A percentile compares a stretch with the other conserved stretches of the same genome.
phyloP scores from a whole-genome alignment of 2,888 invertebrate genomes.

The Adelognathus sp. region DNA sequence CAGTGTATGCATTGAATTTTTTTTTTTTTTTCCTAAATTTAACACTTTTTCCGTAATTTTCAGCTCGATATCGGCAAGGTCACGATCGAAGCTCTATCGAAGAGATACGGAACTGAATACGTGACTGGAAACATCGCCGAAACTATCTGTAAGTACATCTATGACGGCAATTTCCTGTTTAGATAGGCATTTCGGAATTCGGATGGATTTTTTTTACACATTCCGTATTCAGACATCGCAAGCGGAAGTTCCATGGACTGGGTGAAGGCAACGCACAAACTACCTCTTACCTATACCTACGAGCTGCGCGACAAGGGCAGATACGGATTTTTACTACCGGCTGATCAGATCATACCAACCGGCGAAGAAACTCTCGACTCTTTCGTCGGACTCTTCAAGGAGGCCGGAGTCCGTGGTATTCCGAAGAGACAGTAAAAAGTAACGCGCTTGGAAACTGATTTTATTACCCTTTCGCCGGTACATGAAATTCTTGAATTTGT shows the following conservation, averaged over 20 bases:
- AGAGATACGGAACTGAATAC: conserved; percentile 84
- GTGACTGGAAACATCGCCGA: conserved; percentile 84
- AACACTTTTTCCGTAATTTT: conserved; percentile 63
- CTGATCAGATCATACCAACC: conserved; percentile 85
- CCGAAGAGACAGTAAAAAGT: conserved; percentile 46
- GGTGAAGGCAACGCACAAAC: conserved; percentile 86
- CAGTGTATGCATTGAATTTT: not conserved
- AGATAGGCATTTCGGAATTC: not conserved
- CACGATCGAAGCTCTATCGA: conserved; percentile 82
- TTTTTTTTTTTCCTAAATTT: not conserved
- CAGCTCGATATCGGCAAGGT: conserved; percentile 82
- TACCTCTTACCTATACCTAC: conserved; percentile 87
- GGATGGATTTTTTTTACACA: not conserved
- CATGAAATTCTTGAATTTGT: not conserved
- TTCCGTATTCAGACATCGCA: conserved; percentile 83
- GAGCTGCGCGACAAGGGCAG: conserved; percentile 86
- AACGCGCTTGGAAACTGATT: not conserved
- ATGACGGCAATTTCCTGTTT: not conserved
- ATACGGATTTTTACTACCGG: conserved; percentile 87
- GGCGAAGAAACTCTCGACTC: conserved; percentile 86
- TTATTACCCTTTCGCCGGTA: not conserved
- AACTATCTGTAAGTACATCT: conserved; percentile 82
- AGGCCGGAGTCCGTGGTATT: conserved; percentile 68
- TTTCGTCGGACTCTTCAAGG: conserved; percentile 80
- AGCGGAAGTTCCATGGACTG: conserved; percentile 89